Base-by-base conservation (phyloP, 1,140 invertebrate species). In the Sesamia nonagrioides region DNA sequence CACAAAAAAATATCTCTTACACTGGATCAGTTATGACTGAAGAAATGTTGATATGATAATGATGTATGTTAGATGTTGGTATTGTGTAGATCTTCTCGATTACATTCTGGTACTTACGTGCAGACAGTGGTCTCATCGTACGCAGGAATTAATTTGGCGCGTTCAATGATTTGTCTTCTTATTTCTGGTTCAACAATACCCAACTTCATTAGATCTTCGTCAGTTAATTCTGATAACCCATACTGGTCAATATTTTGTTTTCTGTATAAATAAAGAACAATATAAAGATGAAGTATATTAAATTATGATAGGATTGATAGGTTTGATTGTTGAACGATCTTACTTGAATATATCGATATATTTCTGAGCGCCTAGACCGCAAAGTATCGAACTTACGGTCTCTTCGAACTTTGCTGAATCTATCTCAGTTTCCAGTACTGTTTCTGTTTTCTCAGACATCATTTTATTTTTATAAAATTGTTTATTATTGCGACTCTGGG, bases 271-370 rank as follows among this genome's bases (percentile, higher is more conserved):
- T 48, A 8, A 48, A 68, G 48, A 17, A 11, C 11, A 45, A 45
- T 13, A 45, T 45, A 0, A 45, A 0, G 8, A 45, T 45, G 42
- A 45, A 45, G 42, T 40, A 45, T 1, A 45, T 11, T 1, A 45
- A 45, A 11, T 13, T 45, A 45, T 9, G 11, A 11, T n/a, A n/a
- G n/a, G 27, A 27, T 27, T 27, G 27, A 27, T 27, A 27, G 3
- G 27, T 27, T 27, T 27, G 27, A 27, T 27, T 27, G 27, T 27
- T 27, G 45, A 42, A 0, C 15, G 11, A 33, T 37, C 58, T 82
- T 89, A 95, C 94, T 87, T 91, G 78, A 95, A 95, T 71, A 92
- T 89, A 63, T 93, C 85, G 35, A 93, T 84, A 81, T 92, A 95
- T 86, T 91, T 90, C 87, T 94, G 93, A 42, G 89, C 94, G 8